Conservation (phyloP, 2,888 invertebrate genomes). For the Hirtodrosophila trivittata region DNA sequence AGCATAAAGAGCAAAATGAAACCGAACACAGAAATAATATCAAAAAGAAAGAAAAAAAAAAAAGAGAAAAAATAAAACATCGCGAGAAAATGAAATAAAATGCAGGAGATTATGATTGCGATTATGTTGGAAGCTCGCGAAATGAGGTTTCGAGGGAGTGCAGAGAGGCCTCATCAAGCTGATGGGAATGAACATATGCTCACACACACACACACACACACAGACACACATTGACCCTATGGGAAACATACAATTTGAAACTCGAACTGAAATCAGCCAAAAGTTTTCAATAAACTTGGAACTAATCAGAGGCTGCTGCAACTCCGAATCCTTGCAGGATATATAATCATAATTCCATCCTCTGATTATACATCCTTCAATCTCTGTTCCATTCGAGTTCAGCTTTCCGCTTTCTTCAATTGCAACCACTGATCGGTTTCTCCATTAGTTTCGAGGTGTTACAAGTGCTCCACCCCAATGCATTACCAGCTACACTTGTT, state of each 20-base stretch:
- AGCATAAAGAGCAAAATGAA: conserved; percentile 78
- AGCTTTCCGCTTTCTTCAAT: neutral
- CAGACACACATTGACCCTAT: too few species aligned
- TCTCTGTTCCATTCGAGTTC: too few species aligned
- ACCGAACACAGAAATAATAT: conserved; percentile 34
- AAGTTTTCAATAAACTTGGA: too few species aligned
- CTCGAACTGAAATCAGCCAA: too few species aligned
- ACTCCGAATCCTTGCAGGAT: too few species aligned
- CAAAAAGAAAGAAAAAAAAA: conserved; percentile 31
- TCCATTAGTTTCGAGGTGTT: conserved; percentile 52
- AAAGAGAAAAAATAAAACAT: conserved; percentile 40
- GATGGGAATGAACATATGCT: conserved; percentile 31
- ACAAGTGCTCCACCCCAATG: conserved; percentile 58
- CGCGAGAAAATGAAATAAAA: conserved; percentile 82
- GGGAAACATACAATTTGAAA: too few species aligned
- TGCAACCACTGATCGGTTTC: conserved; percentile 6
- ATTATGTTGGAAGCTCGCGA: conserved; percentile 68
- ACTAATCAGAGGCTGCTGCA: too few species aligned
- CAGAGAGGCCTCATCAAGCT: conserved; percentile 6
- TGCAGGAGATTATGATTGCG: conserved; percentile 81
- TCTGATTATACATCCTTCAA: too few species aligned
- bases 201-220: neutral
- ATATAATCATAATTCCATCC: too few species aligned
- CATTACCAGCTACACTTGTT: conserved; percentile 72
- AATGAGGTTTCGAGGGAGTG: conserved; percentile 43